Percentiles rank a stretch among this genome's conserved stretches.
Evolutionary conservation across 2,888 invertebrate species (phyloP).

Genomic region (Platynereis dumerilii): DNA sequence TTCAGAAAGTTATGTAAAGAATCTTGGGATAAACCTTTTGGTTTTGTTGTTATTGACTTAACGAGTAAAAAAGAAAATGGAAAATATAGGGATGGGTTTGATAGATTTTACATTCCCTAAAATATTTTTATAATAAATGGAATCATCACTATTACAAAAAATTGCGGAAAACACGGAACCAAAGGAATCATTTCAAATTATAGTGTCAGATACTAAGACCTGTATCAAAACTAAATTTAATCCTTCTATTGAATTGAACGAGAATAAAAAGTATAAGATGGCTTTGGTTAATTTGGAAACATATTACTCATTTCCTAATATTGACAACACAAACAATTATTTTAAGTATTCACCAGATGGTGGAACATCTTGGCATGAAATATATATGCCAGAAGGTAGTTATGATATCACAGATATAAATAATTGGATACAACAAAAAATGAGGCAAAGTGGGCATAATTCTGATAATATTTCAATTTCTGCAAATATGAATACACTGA

Average conservation of each 20-base stretch:
- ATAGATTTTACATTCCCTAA: conserved; percentile 5
- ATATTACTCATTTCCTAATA: conserved; percentile 3
- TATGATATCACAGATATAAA: too few relatives aligned
- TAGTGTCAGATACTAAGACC: not conserved
- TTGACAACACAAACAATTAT: too few relatives aligned
- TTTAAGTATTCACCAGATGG: too few relatives aligned
- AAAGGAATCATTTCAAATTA: too few relatives aligned
- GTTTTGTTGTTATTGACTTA: conserved; percentile 13
- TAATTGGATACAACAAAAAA: too few relatives aligned
- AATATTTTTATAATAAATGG: too few relatives aligned
- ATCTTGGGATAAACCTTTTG: not conserved
- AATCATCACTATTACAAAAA: too few relatives aligned
- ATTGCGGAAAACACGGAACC: too few relatives aligned
- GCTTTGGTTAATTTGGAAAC: not conserved
- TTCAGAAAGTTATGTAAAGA: conserved; percentile 3
- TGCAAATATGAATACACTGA: conserved; percentile 3
- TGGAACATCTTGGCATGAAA: too few relatives aligned
- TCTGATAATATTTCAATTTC: not conserved
- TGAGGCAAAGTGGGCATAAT: too few relatives aligned
- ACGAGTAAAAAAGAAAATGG: not conserved
- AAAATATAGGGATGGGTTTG: conserved; percentile 6
- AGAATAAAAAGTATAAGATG: not conserved
- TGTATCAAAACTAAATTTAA: conserved; percentile 8
- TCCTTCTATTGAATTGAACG: not conserved
- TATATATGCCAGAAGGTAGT: too few relatives aligned